Evolutionary conservation across 1,140 invertebrate species (phyloP).

Genomic region (Melanaphis sacchari): DNA sequence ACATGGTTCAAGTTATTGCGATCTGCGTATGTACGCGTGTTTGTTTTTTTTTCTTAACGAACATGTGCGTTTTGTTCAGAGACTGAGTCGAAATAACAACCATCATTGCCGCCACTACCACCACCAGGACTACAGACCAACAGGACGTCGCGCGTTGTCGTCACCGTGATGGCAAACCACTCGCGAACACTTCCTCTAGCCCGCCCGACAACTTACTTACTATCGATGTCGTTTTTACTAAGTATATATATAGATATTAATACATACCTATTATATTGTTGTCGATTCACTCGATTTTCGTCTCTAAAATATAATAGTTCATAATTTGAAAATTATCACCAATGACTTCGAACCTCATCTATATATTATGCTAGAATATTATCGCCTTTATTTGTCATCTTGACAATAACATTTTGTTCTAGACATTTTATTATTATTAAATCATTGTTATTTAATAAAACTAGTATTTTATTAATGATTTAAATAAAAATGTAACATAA

Average conservation of each 20-base stretch:
- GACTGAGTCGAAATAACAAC: neutral
- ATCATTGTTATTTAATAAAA: too few relatives aligned
- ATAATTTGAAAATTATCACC: neutral
- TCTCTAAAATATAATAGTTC: neutral
- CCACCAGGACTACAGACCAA: neutral
- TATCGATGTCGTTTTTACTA: neutral
- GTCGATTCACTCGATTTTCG: neutral
- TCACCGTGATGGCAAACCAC: neutral
- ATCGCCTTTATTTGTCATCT: too few relatives aligned
- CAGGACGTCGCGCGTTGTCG: neutral
- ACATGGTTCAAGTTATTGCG: neutral
- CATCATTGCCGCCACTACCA: neutral
- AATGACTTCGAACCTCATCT: neutral
- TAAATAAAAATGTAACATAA: too few relatives aligned
- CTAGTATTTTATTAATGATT: too few relatives aligned
- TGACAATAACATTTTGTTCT: too few relatives aligned
- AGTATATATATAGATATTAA: neutral
- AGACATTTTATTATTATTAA: too few relatives aligned
- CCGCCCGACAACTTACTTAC: neutral
- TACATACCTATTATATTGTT: neutral
- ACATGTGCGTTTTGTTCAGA: slow-evolving; percentile 2
- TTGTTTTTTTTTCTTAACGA: slow-evolving; percentile 16
- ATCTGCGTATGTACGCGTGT: neutral
- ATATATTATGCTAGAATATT: too few relatives aligned
- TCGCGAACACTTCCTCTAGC: neutral